These are phyloP conservation scores for Neodontobutis hainanensis DNA, from an alignment of 2,113 vertebrate genomes.

Conservation along the genomic window DNA sequence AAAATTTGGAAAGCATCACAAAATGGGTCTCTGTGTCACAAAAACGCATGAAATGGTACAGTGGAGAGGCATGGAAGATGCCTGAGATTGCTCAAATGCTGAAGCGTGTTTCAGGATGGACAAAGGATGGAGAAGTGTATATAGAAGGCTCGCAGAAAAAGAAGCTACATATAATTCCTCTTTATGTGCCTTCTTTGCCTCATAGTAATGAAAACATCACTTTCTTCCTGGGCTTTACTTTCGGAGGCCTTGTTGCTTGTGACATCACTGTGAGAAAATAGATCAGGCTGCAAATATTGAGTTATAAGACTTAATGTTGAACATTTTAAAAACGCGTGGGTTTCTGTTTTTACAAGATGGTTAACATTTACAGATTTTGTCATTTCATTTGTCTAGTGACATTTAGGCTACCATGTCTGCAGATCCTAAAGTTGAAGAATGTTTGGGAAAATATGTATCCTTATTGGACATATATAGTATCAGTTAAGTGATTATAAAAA, in stretches of 20 bases:
- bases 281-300: background rate
- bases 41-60: slow-evolving; percentile 78
- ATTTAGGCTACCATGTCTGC: too few species aligned
- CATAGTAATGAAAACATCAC: slow-evolving; percentile 77
- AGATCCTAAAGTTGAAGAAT: too few species aligned
- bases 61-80: slow-evolving; percentile 74
- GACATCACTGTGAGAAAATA: slow-evolving; percentile 52
- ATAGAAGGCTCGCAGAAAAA: slow-evolving; percentile 64
- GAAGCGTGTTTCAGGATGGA: slow-evolving; percentile 81
- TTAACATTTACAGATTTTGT: too few species aligned
- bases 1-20: slow-evolving; percentile 67
- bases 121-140: slow-evolving; percentile 77
- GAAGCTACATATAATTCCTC: slow-evolving; percentile 64
- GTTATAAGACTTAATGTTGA: too few species aligned
- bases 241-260: slow-evolving; percentile 72
- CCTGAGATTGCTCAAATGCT: slow-evolving; percentile 58
- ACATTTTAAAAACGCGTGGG: too few species aligned
- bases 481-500: too few species aligned
- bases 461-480: too few species aligned
- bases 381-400: too few species aligned
- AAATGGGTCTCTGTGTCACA: slow-evolving; percentile 72
- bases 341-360: too few species aligned
- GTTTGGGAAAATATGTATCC: too few species aligned
- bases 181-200: slow-evolving; percentile 74
- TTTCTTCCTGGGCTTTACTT: slow-evolving; percentile 68